phyloP scores from a whole-genome alignment of 1,140 invertebrate genomes.

The Drosophila saltans region DNA sequence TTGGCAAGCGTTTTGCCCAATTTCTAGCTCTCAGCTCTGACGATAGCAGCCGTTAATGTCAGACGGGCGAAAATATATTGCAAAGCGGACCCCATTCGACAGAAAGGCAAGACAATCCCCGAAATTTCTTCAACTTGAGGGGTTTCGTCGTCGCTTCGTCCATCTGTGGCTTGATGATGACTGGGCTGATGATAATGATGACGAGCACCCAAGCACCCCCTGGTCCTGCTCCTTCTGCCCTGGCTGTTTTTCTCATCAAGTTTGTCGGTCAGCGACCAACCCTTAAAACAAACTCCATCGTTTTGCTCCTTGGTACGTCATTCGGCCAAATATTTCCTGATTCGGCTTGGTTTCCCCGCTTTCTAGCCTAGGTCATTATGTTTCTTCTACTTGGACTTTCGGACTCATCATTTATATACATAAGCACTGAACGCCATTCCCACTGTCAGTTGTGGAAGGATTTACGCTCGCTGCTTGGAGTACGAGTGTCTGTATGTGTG shows the following conservation, averaged over 20 bases:
- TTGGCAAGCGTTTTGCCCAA: constrained; percentile 57
- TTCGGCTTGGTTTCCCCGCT: constrained; percentile 10
- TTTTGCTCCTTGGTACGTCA: constrained; percentile 67
- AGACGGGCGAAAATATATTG: constrained; percentile 82
- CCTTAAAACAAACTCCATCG: constrained; percentile 28
- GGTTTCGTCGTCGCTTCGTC: constrained; percentile 56
- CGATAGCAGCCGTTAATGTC: constrained; percentile 83
- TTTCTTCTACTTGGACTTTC: constrained; percentile 41
- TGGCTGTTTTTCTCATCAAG: constrained; percentile 52
- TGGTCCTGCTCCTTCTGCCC: not conserved
- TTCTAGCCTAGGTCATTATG: constrained; percentile 73
- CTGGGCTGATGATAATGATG: constrained; percentile 65
- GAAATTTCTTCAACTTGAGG: constrained; percentile 65
- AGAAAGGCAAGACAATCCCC: constrained; percentile 4
- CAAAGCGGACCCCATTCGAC: constrained; percentile 12
- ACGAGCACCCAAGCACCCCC: constrained; percentile 31
- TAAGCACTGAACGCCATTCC: constrained; percentile 76
- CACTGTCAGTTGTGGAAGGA: constrained; percentile 76
- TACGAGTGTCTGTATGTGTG: constrained; percentile 41
- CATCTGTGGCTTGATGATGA: constrained; percentile 45
- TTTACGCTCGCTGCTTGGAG: constrained; percentile 62
- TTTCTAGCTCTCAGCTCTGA: constrained; percentile 55
- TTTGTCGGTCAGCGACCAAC: constrained; percentile 53
- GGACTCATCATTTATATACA: constrained; percentile 81
- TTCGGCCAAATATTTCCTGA: constrained; percentile 73